A percentile compares a stretch with the other conserved stretches of the same genome.
Conservation (phyloP, 2,113 vertebrate genomes). For the Montifringilla adamsi region DNA sequence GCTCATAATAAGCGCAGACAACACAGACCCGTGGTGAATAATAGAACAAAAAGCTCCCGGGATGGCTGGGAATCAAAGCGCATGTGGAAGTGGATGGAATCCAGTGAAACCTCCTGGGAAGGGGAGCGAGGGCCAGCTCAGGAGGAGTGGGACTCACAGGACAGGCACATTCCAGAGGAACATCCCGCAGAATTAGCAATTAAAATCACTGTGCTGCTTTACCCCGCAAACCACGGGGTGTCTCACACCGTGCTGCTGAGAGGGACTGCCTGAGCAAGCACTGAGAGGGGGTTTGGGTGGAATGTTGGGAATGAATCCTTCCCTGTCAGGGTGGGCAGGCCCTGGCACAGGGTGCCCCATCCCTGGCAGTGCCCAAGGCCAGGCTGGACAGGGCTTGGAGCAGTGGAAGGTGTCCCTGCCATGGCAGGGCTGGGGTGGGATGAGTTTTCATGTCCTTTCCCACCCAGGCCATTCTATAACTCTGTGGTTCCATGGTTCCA, state of each 20-base stretch:
- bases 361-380: background rate
- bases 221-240: rapidly evolving
- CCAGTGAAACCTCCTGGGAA: conserved; percentile 17
- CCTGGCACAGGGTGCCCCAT: background rate
- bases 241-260: rapidly evolving
- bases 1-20: conserved; percentile 61
- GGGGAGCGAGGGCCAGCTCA: background rate
- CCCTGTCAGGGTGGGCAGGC: rapidly evolving
- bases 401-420: background rate
- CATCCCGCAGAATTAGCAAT: background rate
- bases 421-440: background rate
- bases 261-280: background rate
- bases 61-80: conserved; percentile 52
- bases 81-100: background rate
- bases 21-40: conserved; percentile 59
- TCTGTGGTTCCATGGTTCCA: background rate
- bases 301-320: background rate
- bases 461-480: background rate
- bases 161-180: background rate
- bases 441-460: background rate
- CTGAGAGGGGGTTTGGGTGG: background rate
- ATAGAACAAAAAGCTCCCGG: conserved; percentile 71
- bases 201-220: background rate
- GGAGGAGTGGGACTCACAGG: background rate
- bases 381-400: rapidly evolving